Percentiles rank a stretch among this genome's conserved stretches.
Evolutionary conservation across 1,140 invertebrate genomes (phyloP).

Genomic region (Drosophila navojoa): DNA sequence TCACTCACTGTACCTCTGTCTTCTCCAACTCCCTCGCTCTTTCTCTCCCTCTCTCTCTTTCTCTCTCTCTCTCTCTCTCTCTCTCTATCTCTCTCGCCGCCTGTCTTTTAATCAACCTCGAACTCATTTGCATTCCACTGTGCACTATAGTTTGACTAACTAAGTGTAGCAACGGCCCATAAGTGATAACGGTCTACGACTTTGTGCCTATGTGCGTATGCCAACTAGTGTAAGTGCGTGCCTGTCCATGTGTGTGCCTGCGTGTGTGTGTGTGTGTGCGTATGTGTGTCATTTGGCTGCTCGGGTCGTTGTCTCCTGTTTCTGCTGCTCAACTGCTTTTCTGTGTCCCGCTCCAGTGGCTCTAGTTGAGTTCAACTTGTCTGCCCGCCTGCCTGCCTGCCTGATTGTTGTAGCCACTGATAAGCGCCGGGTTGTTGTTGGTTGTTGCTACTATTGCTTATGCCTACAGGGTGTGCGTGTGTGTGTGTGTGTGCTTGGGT

Average conservation of each 20-base stretch:
- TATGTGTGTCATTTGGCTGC: slow-evolving; percentile 61
- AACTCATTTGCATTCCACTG: slow-evolving; percentile 40
- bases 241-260: slow-evolving; percentile 10
- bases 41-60: too few species aligned
- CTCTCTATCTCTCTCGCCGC: too few species aligned
- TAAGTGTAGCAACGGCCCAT: slow-evolving; percentile 48
- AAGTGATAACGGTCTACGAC: slow-evolving; percentile 55
- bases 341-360: slow-evolving; percentile 9
- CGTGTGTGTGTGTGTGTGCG: slow-evolving; percentile 9
- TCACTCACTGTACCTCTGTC: too few species aligned
- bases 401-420: slow-evolving; percentile 61
- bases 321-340: slow-evolving; percentile 33
- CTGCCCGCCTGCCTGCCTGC: slow-evolving; percentile 29
- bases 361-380: slow-evolving; percentile 12
- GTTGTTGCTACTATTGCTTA: slow-evolving; percentile 7
- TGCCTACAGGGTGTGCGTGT: slow-evolving; percentile 1
- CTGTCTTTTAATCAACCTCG: too few species aligned
- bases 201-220: slow-evolving; percentile 9
- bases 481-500: not conserved
- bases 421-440: slow-evolving; percentile 47
- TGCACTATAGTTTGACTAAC: slow-evolving; percentile 17
- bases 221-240: not conserved
- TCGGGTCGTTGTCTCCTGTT: slow-evolving; percentile 62
- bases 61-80: too few species aligned
- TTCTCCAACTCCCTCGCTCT: too few species aligned